Conservation (phyloP, 2,888 invertebrate genomes). For the Punctoribates punctum region DNA sequence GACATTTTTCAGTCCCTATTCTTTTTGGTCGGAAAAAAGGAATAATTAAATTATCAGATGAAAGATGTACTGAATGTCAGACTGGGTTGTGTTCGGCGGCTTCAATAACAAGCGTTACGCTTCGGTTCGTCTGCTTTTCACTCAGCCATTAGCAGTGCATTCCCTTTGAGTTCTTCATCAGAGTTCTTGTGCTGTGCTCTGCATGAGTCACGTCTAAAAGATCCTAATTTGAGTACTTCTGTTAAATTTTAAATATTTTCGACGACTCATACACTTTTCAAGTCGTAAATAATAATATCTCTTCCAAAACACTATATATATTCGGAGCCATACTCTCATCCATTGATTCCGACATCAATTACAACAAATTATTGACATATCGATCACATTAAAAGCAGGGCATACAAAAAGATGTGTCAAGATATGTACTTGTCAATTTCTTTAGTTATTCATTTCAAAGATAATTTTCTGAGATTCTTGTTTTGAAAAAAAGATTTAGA, state of each 20-base stretch:
- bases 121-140: conserved; percentile 6
- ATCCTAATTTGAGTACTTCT: conserved; percentile 4
- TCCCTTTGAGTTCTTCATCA: neutral
- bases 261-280: neutral
- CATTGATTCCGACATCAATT: neutral
- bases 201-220: conserved; percentile 30
- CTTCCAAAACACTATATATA: neutral
- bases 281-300: conserved; percentile 18
- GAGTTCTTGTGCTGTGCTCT: neutral
- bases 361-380: too few relatives aligned
- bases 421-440: too few relatives aligned
- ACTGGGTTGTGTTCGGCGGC: neutral
- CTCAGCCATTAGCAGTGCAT: conserved; percentile 27
- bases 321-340: neutral
- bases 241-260: conserved; percentile 5
- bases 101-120: conserved; percentile 26
- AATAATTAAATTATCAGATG: conserved; percentile 20
- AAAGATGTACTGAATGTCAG: neutral
- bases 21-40: neutral
- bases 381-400: too few relatives aligned
- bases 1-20: conserved; percentile 29
- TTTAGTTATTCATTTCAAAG: too few relatives aligned
- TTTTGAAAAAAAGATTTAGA: too few relatives aligned
- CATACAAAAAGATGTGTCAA: too few relatives aligned
- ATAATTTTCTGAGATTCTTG: too few relatives aligned